These are phyloP conservation scores for Albula glossodonta DNA, from an alignment of 2,113 vertebrate genomes.

Conservation along the genomic window DNA sequence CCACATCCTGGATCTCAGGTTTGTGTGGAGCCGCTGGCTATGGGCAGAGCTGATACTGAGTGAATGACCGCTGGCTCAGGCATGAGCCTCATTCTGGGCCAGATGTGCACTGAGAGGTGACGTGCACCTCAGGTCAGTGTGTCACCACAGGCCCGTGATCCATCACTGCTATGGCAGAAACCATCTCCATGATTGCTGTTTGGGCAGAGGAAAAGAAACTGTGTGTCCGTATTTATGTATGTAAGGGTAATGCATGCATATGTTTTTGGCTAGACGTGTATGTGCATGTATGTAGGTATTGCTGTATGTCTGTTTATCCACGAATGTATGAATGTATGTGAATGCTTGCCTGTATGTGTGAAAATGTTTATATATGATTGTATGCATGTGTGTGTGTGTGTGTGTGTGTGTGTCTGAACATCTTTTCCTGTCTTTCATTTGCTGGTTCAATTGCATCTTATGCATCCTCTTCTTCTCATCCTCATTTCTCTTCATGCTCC, in stretches of 20 bases:
- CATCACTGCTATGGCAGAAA: slow-evolving; percentile 28
- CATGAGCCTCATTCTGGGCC: not conserved
- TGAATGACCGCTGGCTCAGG: not conserved
- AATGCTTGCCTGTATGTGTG: not conserved
- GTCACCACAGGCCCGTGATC: not conserved
- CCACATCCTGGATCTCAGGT: slow-evolving; percentile 58
- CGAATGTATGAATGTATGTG: slow-evolving; percentile 12
- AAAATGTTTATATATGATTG: not conserved
- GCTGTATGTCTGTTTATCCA: not conserved
- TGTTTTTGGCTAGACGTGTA: too few relatives aligned
- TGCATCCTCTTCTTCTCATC: too few relatives aligned
- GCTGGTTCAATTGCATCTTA: too few relatives aligned
- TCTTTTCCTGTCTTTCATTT: too few relatives aligned
- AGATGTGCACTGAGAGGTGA: not conserved
- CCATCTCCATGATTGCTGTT: slow-evolving; percentile 18
- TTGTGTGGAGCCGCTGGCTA: slow-evolving; percentile 51
- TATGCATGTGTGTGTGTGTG: not conserved
- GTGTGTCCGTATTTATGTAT: too few relatives aligned
- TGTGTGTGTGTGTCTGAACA: not conserved
- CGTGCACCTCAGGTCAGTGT: too few relatives aligned
- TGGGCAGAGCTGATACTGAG: slow-evolving; percentile 50
- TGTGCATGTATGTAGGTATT: too few relatives aligned
- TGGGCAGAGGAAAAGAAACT: not conserved
- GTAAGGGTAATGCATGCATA: too few relatives aligned
- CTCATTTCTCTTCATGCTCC: not conserved